Base-by-base conservation (phyloP, 2,797 vertebrate genomes). In the Corythornis leucogaster region DNA sequence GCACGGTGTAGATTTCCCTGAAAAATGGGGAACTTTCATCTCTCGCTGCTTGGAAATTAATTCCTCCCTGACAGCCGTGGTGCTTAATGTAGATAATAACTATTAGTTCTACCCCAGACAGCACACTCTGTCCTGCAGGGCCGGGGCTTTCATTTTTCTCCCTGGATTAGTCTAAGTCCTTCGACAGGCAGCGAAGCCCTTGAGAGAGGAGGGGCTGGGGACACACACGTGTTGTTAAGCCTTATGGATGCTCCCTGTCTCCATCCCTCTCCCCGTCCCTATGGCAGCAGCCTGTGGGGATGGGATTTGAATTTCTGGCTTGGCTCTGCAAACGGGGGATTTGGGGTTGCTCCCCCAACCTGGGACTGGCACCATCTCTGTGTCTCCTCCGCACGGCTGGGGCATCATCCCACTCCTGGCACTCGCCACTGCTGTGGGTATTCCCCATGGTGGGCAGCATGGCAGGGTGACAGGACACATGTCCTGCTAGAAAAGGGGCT, bases 41-140 rank as follows among this genome's bases (percentile, higher is more conserved):
- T 95, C 92, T 66, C 7, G 21, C 84, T 46, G 92, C 87, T 74
- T 59, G 90, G 91, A 85, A 95, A 97, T 96, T 93, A 94, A 97
- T 97, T 95, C 95, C 90, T 55, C 86, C 79, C 90, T 94, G 97
- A 91, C 94, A 96, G 92, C 94, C 54, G 4, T 17, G 91, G 93
- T 94, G 94, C 92, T 95, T 95, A 97, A 96, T 93, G 95, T 40
- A 87, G 95, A 96, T 96, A 96, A 96, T 95, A 95, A 93, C 95
- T 89, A 96, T 97, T 96, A 93, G 95, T 96, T 94, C 95, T 96
- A 67, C 75, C 78, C 94, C 82, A 93, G 95, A 84, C 95, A 93
- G 92, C 93, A 48, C 87, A 59, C 75, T 93, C 69, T 38, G 26
- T 77, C 70, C 82, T 86, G 83, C 61, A 15, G 55, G 67, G 71